phyloP scores from a whole-genome alignment of 2,113 vertebrate genomes.

The Chaetodon trifascialis region DNA sequence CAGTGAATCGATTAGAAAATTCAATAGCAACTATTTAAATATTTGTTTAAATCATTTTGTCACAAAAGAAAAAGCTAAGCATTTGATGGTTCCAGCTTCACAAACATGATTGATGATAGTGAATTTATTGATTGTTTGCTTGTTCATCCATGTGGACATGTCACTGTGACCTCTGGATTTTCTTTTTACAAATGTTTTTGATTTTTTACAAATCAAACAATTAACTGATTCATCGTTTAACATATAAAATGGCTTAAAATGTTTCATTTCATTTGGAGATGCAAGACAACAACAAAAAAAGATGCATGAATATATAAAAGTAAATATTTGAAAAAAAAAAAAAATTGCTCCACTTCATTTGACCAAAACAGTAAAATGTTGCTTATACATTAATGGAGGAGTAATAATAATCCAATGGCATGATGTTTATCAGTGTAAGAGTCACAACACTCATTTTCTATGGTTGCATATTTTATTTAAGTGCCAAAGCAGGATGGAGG shows the following conservation, averaged over 20 bases:
- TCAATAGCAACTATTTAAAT: too few species aligned
- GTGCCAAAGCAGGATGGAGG: background rate
- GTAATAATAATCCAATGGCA: background rate
- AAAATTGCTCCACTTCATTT: background rate
- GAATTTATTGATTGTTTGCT: background rate
- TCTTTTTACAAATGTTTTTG: too few species aligned
- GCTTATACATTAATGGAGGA: background rate
- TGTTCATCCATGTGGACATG: background rate
- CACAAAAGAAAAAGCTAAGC: too few species aligned
- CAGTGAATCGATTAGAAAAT: too few species aligned
- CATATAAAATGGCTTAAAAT: background rate
- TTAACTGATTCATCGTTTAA: background rate
- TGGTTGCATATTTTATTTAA: too few species aligned
- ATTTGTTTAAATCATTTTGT: too few species aligned
- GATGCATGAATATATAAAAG: background rate
- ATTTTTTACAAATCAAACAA: background rate
- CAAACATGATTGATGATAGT: too few species aligned
- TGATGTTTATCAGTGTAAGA: background rate
- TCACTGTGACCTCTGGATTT: too few species aligned
- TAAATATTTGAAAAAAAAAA: background rate
- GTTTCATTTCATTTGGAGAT: background rate
- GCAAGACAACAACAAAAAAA: background rate
- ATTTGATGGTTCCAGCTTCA: too few species aligned
- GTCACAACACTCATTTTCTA: background rate
- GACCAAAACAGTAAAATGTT: background rate